Evolutionary conservation across 2,797 vertebrate genomes (phyloP).

Genomic region (Acrossocheilus fasciatus): DNA sequence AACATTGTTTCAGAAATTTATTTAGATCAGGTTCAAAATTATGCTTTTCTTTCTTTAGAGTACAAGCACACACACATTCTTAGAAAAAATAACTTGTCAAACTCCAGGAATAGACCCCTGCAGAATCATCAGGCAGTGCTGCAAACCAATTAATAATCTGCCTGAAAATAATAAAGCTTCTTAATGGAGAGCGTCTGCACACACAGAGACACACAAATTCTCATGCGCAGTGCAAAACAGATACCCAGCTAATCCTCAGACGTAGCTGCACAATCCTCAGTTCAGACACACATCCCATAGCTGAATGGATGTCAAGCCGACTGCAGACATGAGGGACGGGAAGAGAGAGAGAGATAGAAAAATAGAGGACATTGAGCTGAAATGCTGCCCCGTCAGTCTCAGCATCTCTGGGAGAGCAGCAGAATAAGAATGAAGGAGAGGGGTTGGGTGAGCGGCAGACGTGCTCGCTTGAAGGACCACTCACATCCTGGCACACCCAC

Average conservation of each 20-base stretch:
- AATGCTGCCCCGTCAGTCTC: constrained; percentile 20
- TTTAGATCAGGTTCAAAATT: background rate
- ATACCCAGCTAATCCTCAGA: constrained; percentile 44
- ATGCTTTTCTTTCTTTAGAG: background rate
- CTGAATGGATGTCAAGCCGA: constrained; percentile 32
- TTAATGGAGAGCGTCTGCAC: constrained; percentile 6
- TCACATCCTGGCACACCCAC: constrained; percentile 23
- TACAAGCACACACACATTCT: background rate
- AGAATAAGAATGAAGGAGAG: constrained; percentile 50
- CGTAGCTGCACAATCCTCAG: constrained; percentile 17
- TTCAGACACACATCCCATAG: constrained; percentile 31
- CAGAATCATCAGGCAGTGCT: background rate
- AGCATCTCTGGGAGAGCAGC: constrained; percentile 16
- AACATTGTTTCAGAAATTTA: background rate
- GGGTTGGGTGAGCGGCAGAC: constrained; percentile 10
- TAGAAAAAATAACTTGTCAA: constrained; percentile 21
- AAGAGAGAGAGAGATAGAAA: constrained; percentile 1
- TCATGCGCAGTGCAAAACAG: constrained; percentile 18
- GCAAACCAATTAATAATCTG: constrained; percentile 42
- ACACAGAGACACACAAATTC: background rate
- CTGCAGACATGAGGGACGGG: constrained; percentile 6
- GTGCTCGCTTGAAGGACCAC: background rate
- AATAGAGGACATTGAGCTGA: constrained; percentile 30
- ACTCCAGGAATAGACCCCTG: constrained; percentile 25
- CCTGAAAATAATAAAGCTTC: constrained; percentile 26